Percentiles rank a stretch among this genome's conserved stretches.
phyloP scores from a whole-genome alignment of 2,888 invertebrate species.

The Troides oblongomaculatus region DNA sequence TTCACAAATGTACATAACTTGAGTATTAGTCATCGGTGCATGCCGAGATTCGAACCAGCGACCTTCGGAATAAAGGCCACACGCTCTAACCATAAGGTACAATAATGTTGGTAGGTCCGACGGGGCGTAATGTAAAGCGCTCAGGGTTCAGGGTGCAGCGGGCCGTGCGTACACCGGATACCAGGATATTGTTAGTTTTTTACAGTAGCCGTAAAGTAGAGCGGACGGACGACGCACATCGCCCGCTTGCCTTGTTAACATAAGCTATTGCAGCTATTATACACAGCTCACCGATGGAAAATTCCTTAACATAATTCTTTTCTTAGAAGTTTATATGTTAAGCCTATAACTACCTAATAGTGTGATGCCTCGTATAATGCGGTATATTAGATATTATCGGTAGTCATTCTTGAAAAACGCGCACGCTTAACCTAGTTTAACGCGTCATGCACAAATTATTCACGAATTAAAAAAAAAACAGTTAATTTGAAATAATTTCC shows the following conservation, averaged over 20 bases:
- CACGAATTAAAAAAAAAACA: no score
- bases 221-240: slow-evolving; percentile 45
- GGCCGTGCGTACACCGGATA: slow-evolving; percentile 59
- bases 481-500: no score
- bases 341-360: no score
- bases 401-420: no score
- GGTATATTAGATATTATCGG: no score
- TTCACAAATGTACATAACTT: no score
- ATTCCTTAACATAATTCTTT: background rate
- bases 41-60: no score
- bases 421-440: no score
- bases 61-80: no score
- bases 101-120: slow-evolving; percentile 38
- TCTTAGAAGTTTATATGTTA: background rate
- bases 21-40: no score
- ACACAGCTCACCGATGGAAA: slow-evolving; percentile 31
- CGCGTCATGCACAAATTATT: no score
- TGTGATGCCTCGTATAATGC: no score
- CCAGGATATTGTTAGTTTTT: slow-evolving; percentile 63
- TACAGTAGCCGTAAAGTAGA: slow-evolving; percentile 64
- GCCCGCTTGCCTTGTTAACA: slow-evolving; percentile 54
- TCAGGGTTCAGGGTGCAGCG: slow-evolving; percentile 50
- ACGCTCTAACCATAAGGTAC: background rate
- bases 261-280: slow-evolving; percentile 44
- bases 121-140: slow-evolving; percentile 41